These are phyloP conservation scores for Telenomus remus DNA, from an alignment of 1,140 invertebrate species.

Conservation along the genomic window DNA sequence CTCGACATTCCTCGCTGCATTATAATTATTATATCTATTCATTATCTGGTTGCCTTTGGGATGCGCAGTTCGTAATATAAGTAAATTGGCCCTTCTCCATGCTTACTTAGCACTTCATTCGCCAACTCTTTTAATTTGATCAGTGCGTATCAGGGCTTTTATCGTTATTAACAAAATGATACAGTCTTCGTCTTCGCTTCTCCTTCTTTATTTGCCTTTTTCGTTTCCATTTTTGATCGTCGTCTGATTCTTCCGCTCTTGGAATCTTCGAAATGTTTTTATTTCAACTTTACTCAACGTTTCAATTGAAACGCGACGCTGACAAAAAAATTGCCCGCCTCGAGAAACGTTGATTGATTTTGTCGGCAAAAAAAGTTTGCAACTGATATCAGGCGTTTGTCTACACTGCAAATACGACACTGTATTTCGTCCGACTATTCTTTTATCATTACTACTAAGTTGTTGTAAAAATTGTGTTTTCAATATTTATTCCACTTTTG, in stretches of 20 bases:
- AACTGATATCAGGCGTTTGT: too few species aligned
- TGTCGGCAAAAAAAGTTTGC: neutral
- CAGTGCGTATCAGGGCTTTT: conserved; percentile 19
- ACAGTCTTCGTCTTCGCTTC: conserved; percentile 13
- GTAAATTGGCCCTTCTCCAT: conserved; percentile 23
- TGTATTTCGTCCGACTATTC: too few species aligned
- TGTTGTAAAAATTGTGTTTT: too few species aligned
- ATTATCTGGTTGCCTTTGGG: too few species aligned
- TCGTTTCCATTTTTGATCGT: too few species aligned
- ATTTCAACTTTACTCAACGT: conserved; percentile 1
- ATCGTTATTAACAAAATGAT: conserved; percentile 39
- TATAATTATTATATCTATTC: too few species aligned
- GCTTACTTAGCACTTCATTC: conserved; percentile 27
- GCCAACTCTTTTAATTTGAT: conserved; percentile 30
- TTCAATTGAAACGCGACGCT: conserved; percentile 16
- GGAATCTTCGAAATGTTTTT: conserved; percentile 3
- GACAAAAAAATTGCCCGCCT: conserved; percentile 6
- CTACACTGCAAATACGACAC: too few species aligned
- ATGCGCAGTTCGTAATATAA: too few species aligned
- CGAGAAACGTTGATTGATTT: conserved; percentile 32
- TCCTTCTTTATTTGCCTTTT: conserved; percentile 21
- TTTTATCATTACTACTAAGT: too few species aligned
- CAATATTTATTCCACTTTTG: too few species aligned
- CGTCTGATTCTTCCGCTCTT: too few species aligned
- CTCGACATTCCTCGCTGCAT: too few species aligned